Base-by-base conservation (phyloP, 2,888 invertebrate genomes). In the Drosophila vallismaia region DNA sequence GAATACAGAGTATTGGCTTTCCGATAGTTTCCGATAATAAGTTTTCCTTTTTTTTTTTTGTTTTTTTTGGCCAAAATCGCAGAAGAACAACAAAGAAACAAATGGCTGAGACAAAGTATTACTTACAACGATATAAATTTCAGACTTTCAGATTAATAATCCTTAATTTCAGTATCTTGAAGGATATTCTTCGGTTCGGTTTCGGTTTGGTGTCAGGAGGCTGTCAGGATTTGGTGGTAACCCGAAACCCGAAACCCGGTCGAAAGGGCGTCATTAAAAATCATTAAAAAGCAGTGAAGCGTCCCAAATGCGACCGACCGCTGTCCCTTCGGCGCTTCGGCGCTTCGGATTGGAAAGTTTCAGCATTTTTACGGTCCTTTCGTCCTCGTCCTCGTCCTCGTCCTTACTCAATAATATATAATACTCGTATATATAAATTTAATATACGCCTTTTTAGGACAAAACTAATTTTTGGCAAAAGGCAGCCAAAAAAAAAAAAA, bases 241-340 rank as follows among this genome's bases (percentile, higher is more conserved):
- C 1, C 31, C 24, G 7, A 14, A 40, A 40, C 12, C 42, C 42
- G 19, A 8, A 42, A 14, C 3, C 33, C 28, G 44, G 58, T 9
- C 44, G 42, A 49, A 51, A 14, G 55, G 58, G 57, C 56, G 55
- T 77, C 81, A 83, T 84, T 83, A 75, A 79, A 86, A 83, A 79
- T 81, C 83, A 87, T 83, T 77, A 81, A 85, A 79, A 85, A 67
- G 59, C 87, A 77, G 64, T 81, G 82, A 85, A 77, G 77, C 82
- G 68, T 68, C 55, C 58, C 67, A 78, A 79, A 77, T 73, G 75
- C 71, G 75, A 70, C 69, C 71, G 75, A 70, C 69, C 75, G 67
- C 67, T 79, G 86, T 73, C 83, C 77, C 68, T 59, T 67, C 28
- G 56, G 56, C 71, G 70, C 44, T n/a, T 19, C 55, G 64, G 60